These are phyloP conservation scores for Drosophila saltans DNA, from an alignment of 1,140 invertebrate genomes.

Conservation along the genomic window DNA sequence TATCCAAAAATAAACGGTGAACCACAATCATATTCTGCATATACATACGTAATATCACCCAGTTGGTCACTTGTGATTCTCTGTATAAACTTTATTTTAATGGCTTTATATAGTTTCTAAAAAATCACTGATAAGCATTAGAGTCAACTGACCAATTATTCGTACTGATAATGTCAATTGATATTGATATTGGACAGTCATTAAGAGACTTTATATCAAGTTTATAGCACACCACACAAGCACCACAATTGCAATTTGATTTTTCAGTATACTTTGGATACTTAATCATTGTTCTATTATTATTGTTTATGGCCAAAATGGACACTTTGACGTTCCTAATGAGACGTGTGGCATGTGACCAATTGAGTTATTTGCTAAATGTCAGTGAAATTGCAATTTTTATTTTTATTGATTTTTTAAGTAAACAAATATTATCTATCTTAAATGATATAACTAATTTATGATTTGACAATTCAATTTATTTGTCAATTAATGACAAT, in stretches of 20 bases:
- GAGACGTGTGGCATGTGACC: neutral
- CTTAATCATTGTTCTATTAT: neutral
- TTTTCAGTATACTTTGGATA: conserved; percentile 14
- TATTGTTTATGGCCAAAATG: neutral
- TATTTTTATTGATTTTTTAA: neutral
- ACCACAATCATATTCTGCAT: conserved; percentile 34
- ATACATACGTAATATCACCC: conserved; percentile 9
- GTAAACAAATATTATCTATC: neutral
- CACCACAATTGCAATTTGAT: conserved; percentile 18
- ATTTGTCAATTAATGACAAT: neutral
- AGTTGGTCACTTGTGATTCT: conserved; percentile 37
- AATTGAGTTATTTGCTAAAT: neutral
- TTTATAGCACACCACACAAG: conserved; percentile 9
- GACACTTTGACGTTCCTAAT: neutral
- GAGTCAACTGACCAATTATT: conserved; percentile 56
- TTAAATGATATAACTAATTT: neutral
- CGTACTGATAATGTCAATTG: conserved; percentile 49
- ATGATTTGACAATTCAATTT: neutral
- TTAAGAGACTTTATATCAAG: conserved; percentile 38
- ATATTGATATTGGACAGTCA: conserved; percentile 58
- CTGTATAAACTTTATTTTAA: conserved; percentile 9
- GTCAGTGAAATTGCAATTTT: neutral
- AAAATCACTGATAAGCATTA: conserved; percentile 59
- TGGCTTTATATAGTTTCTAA: conserved; percentile 17
- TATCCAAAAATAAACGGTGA: conserved; percentile 58